Percentiles rank a stretch among this genome's conserved stretches.
Evolutionary conservation across 1,140 invertebrate species (phyloP).

Genomic region (Tetramorium alpestre): DNA sequence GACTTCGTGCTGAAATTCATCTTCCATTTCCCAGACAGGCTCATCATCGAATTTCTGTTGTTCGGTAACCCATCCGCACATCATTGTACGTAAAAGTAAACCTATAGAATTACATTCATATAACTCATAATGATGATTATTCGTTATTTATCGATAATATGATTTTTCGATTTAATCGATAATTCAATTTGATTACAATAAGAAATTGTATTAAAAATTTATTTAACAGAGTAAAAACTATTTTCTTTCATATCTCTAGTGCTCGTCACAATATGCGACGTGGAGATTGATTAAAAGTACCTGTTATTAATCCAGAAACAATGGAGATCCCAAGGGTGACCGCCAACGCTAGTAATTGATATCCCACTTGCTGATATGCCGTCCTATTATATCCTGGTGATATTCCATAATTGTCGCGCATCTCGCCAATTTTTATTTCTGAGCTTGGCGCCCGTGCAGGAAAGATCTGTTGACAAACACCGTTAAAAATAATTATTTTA

Average conservation of each 20-base stretch:
- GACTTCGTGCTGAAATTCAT: conserved; percentile 63
- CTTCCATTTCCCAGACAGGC: conserved; percentile 83
- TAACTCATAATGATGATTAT: too few relatives aligned
- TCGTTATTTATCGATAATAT: too few relatives aligned
- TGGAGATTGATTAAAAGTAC: conserved; percentile 83
- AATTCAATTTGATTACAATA: neutral
- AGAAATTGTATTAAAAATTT: neutral
- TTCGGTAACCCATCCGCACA: conserved; percentile 82
- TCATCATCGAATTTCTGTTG: conserved; percentile 85
- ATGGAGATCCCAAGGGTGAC: conserved; percentile 91
- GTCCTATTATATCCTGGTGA: conserved; percentile 87
- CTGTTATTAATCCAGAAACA: conserved; percentile 92
- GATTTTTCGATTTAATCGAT: neutral
- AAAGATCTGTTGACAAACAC: conserved; percentile 76
- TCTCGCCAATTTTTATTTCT: conserved; percentile 73
- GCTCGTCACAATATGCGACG: neutral
- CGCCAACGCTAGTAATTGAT: conserved; percentile 91
- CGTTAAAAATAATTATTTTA: neutral
- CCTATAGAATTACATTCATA: conserved; percentile 71
- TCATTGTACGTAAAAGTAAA: conserved; percentile 80
- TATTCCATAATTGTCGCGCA: conserved; percentile 79
- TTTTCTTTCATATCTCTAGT: neutral
- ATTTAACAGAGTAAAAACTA: neutral
- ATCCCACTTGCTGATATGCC: conserved; percentile 90
- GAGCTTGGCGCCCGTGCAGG: conserved; percentile 80